phyloP scores from a whole-genome alignment of 2,888 invertebrate genomes.

The Calameuta filiformis region DNA sequence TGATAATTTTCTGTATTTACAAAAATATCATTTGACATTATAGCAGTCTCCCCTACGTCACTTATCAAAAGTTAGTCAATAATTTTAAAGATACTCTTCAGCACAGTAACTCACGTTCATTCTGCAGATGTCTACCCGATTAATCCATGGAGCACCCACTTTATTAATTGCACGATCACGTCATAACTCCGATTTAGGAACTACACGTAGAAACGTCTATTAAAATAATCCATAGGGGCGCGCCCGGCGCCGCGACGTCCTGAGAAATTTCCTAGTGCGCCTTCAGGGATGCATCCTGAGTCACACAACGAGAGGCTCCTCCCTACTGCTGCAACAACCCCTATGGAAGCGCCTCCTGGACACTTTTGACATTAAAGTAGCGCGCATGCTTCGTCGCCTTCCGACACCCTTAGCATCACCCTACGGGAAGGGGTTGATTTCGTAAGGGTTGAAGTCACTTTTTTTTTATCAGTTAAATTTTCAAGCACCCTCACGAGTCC shows the following conservation, averaged over 20 bases:
- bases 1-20: neutral
- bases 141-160: neutral
- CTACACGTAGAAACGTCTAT: neutral
- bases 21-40: neutral
- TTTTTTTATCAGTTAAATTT: neutral
- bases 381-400: constrained; percentile 48
- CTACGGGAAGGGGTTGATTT: neutral
- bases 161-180: neutral
- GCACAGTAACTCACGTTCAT: neutral
- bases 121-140: neutral
- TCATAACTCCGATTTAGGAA: neutral
- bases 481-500: neutral
- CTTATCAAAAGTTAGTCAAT: neutral
- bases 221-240: neutral
- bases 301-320: constrained; percentile 54
- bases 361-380: neutral
- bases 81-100: neutral
- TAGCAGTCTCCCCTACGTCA: neutral
- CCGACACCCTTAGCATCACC: neutral
- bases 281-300: constrained; percentile 49
- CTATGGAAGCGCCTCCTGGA: constrained; percentile 26
- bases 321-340: constrained; percentile 55
- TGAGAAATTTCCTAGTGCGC: constrained; percentile 9
- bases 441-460: neutral
- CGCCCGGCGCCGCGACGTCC: constrained; percentile 4